phyloP scores from a whole-genome alignment of 2,888 invertebrate genomes.

The Pseudoips prasinana region DNA sequence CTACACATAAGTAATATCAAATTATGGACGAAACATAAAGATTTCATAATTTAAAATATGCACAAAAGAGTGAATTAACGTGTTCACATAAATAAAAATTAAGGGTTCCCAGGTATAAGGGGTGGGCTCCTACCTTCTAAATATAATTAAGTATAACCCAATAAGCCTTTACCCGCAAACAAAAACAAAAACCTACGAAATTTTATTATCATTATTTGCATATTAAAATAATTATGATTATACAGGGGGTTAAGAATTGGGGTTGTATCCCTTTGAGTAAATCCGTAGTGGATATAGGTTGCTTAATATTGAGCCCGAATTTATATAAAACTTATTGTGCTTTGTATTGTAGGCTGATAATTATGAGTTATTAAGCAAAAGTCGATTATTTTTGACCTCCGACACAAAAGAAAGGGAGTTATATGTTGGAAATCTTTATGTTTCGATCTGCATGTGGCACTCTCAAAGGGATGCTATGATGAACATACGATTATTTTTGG shows the following conservation, averaged over 20 bases:
- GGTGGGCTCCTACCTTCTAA: slow-evolving; percentile 48
- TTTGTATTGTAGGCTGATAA: too few species aligned
- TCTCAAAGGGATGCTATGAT: too few species aligned
- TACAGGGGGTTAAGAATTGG: slow-evolving; percentile 42
- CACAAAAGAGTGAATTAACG: slow-evolving; percentile 50
- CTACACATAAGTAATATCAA: slow-evolving; percentile 31
- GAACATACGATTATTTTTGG: too few species aligned
- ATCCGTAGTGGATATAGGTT: slow-evolving; percentile 19
- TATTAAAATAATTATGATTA: slow-evolving; percentile 79
- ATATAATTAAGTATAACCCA: slow-evolving; percentile 75
- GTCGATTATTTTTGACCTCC: too few species aligned
- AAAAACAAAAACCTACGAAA: slow-evolving; percentile 73
- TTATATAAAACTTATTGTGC: too few species aligned
- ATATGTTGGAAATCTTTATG: too few species aligned
- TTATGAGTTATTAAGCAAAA: too few species aligned
- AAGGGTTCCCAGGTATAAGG: slow-evolving; percentile 54
- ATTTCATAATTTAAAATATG: slow-evolving; percentile 46
- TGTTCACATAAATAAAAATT: slow-evolving; percentile 71
- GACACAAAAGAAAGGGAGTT: too few species aligned
- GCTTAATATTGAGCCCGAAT: neutral
- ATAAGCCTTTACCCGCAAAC: slow-evolving; percentile 63
- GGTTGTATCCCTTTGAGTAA: slow-evolving; percentile 26
- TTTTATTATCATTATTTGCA: slow-evolving; percentile 82
- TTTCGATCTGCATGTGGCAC: too few species aligned
- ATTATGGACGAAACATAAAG: slow-evolving; percentile 32